These are phyloP conservation scores for Ochropleura leucogaster DNA, from an alignment of 2,888 invertebrate genomes.

Conservation along the genomic window DNA sequence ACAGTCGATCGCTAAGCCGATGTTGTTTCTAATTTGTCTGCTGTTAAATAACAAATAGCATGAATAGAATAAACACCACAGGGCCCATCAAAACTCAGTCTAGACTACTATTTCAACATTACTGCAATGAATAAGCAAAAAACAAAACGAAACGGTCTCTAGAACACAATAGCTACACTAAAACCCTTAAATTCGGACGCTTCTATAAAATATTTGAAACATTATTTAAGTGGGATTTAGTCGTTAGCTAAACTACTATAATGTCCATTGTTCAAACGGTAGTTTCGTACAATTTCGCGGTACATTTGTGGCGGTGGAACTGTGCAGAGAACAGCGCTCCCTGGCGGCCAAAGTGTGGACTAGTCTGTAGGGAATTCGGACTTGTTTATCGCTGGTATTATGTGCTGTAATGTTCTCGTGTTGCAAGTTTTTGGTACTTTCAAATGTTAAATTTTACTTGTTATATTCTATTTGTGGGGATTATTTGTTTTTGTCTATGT, in stretches of 20 bases:
- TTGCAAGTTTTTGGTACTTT: slow-evolving; percentile 45
- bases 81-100: not conserved
- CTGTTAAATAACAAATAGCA: too few relatives aligned
- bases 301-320: slow-evolving; percentile 75
- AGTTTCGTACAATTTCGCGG: slow-evolving; percentile 79
- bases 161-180: slow-evolving; percentile 50
- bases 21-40: not conserved
- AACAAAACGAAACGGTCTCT: slow-evolving; percentile 19
- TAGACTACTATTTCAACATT: slow-evolving; percentile 1
- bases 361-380: slow-evolving; percentile 57
- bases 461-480: slow-evolving; percentile 37
- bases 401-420: slow-evolving; percentile 44
- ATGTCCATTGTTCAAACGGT: slow-evolving; percentile 78
- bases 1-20: too few relatives aligned
- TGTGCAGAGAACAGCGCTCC: slow-evolving; percentile 65
- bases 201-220: slow-evolving; percentile 71
- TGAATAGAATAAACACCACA: not conserved
- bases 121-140: not conserved
- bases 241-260: slow-evolving; percentile 80
- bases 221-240: slow-evolving; percentile 76
- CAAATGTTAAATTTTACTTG: slow-evolving; percentile 44
- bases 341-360: slow-evolving; percentile 60
- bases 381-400: slow-evolving; percentile 60
- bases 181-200: slow-evolving; percentile 55
- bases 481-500: slow-evolving; percentile 27